Percentiles rank a stretch among this genome's conserved stretches.
phyloP scores from a whole-genome alignment of 2,113 vertebrate species.

The Phrynosoma blainvillii region DNA sequence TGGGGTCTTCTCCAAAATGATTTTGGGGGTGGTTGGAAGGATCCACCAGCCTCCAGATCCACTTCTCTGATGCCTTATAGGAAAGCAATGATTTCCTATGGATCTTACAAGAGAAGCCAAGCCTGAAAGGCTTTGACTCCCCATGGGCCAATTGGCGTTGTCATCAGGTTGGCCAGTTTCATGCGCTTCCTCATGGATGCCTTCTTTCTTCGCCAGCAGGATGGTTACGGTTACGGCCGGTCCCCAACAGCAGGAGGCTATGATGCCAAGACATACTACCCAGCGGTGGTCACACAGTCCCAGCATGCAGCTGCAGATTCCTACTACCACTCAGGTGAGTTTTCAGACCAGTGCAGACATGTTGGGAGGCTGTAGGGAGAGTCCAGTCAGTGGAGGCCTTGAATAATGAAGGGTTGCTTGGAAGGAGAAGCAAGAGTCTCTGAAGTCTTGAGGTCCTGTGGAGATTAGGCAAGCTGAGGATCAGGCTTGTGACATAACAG shows the following conservation, averaged over 20 bases:
- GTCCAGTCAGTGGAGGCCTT: neutral
- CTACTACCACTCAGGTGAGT: conserved; percentile 75
- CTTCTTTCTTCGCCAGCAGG: conserved; percentile 48
- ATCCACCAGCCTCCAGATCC: no score
- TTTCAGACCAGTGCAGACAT: neutral
- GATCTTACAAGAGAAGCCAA: no score
- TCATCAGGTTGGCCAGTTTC: neutral
- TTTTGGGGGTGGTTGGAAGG: no score
- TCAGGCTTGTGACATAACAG: no score
- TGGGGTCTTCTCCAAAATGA: no score
- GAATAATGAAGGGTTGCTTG: no score
- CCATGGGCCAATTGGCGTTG: no score
- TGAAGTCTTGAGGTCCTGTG: no score
- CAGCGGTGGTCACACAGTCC: conserved; percentile 63
- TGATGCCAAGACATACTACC: conserved; percentile 74
- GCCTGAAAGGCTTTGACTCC: no score
- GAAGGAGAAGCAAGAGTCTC: no score
- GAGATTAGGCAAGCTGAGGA: neutral
- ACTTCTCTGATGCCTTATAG: no score
- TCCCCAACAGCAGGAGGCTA: conserved; percentile 62
- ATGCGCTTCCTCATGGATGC: neutral
- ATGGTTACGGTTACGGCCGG: conserved; percentile 70
- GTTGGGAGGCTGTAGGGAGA: neutral
- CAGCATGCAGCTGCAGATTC: conserved; percentile 65
- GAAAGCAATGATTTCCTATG: no score